These are phyloP conservation scores for Hololepta plana DNA, from an alignment of 2,888 invertebrate species.

Conservation along the genomic window DNA sequence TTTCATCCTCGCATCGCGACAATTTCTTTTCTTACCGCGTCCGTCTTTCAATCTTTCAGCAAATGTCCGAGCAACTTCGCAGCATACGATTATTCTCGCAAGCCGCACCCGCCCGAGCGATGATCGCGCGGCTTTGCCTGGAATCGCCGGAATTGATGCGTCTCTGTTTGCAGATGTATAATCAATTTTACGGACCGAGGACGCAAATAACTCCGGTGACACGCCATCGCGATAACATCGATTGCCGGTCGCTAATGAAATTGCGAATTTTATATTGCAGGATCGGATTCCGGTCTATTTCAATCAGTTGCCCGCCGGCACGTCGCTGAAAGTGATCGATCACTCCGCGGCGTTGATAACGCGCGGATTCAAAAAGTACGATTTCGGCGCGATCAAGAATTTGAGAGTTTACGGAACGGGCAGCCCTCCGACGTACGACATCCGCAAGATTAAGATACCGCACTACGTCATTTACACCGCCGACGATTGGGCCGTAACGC, in stretches of 20 bases:
- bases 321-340: slow-evolving; percentile 20
- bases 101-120: slow-evolving; percentile 13
- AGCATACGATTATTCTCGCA: slow-evolving; percentile 14
- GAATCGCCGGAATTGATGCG: slow-evolving; percentile 20
- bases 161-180: slow-evolving; percentile 18
- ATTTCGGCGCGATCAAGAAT: slow-evolving; percentile 33
- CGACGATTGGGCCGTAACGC: slow-evolving; percentile 43
- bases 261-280: slow-evolving; percentile 15
- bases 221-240: background rate
- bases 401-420: slow-evolving; percentile 29
- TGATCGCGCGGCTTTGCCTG: slow-evolving; percentile 15
- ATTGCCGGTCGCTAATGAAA: too few relatives aligned
- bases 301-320: slow-evolving; percentile 23
- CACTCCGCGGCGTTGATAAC: slow-evolving; percentile 20
- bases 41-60: too few relatives aligned
- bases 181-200: slow-evolving; percentile 21
- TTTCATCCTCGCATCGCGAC: too few relatives aligned
- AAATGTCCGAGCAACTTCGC: too few relatives aligned
- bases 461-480: slow-evolving; percentile 40
- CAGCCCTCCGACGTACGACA: slow-evolving; percentile 36
- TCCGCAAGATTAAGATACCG: slow-evolving; percentile 39
- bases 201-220: slow-evolving; percentile 21
- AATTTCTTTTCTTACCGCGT: too few relatives aligned
- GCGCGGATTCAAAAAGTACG: slow-evolving; percentile 35
- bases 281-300: slow-evolving; percentile 22